Evolutionary conservation across 2,113 vertebrate species (phyloP).

Genomic region (Sapayoa aenigma): DNA sequence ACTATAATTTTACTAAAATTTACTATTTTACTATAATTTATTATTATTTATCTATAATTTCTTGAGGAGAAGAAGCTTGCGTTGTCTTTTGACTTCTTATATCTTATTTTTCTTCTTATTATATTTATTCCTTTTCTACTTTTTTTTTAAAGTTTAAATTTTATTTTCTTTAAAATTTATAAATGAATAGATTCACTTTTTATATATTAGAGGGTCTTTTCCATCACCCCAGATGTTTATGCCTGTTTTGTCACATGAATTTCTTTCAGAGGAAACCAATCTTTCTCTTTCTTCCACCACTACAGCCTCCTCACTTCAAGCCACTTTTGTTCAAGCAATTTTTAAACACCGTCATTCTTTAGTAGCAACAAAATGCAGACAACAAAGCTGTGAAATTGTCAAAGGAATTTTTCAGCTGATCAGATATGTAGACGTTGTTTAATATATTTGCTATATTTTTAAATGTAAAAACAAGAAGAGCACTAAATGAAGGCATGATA

Average conservation of each 20-base stretch:
- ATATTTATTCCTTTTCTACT: accelerated
- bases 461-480: neutral
- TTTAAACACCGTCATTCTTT: neutral
- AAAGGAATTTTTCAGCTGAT: neutral
- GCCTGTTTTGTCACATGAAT: neutral
- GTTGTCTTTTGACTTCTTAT: neutral
- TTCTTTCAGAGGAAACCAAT: neutral
- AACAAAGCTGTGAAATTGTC: neutral
- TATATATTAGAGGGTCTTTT: neutral
- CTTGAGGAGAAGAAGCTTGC: neutral
- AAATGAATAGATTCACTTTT: neutral
- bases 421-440: neutral
- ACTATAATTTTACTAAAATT: neutral
- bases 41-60: neutral
- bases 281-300: neutral
- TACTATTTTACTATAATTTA: neutral
- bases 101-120: neutral
- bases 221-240: accelerated
- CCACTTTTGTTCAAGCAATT: neutral
- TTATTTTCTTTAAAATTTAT: neutral
- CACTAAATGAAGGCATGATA: neutral
- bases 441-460: neutral
- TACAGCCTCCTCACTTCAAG: neutral
- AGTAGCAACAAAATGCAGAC: neutral
- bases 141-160: neutral